These are phyloP conservation scores for Diarsia mendica DNA, from an alignment of 2,888 invertebrate genomes.

Conservation along the genomic window DNA sequence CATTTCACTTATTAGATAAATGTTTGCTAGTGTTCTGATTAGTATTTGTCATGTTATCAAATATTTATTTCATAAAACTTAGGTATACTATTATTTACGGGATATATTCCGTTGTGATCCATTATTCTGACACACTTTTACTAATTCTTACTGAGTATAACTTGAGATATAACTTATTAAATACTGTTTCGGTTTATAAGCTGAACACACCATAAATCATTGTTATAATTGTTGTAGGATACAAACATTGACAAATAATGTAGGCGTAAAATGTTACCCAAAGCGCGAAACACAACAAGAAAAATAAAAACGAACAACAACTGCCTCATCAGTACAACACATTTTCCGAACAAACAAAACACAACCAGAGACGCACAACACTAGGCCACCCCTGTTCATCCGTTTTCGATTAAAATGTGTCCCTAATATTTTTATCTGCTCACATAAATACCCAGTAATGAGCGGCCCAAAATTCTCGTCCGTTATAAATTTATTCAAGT, in stretches of 20 bases:
- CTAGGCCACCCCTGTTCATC: slow-evolving; percentile 81
- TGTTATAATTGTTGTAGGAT: too few relatives aligned
- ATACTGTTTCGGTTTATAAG: too few relatives aligned
- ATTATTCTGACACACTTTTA: too few relatives aligned
- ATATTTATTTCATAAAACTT: too few relatives aligned
- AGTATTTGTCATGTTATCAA: too few relatives aligned
- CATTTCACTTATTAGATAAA: too few relatives aligned
- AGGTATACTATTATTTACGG: too few relatives aligned
- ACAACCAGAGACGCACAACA: slow-evolving; percentile 49
- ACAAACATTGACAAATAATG: background rate
- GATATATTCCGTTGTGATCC: too few relatives aligned
- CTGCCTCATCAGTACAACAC: slow-evolving; percentile 20
- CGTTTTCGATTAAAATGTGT: slow-evolving; percentile 88
- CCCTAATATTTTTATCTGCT: slow-evolving; percentile 90
- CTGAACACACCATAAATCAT: too few relatives aligned
- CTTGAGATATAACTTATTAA: too few relatives aligned
- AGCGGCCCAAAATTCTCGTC: slow-evolving; percentile 87
- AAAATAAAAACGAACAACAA: slow-evolving; percentile 3
- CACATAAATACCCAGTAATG: slow-evolving; percentile 90
- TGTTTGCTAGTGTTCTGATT: too few relatives aligned
- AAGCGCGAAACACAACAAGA: background rate
- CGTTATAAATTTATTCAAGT: slow-evolving; percentile 89
- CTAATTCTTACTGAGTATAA: too few relatives aligned
- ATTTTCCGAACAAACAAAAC: slow-evolving; percentile 53
- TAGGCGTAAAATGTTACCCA: background rate